Conservation (phyloP, 2,888 invertebrate genomes). For the Apamea crenata region DNA sequence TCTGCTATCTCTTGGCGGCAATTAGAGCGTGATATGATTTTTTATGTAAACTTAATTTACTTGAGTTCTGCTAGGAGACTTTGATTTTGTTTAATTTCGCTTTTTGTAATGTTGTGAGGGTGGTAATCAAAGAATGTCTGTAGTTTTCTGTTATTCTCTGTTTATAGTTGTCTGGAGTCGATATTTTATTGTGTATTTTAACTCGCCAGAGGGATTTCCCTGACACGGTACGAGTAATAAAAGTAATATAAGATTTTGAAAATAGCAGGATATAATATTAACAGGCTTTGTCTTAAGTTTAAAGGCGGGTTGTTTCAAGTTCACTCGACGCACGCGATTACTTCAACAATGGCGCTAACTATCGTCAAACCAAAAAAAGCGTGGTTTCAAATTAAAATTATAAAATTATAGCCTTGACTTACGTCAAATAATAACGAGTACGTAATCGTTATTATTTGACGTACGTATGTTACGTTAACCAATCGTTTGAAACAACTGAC, state of each 20-base stretch:
- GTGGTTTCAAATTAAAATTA: too few relatives aligned
- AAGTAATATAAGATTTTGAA: not conserved
- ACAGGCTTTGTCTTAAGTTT: not conserved
- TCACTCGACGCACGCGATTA: too few relatives aligned
- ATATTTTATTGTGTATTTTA: not conserved
- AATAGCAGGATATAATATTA: not conserved
- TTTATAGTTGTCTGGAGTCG: not conserved
- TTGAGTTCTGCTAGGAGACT: conserved; percentile 66
- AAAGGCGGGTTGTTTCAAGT: too few relatives aligned
- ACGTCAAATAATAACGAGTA: too few relatives aligned
- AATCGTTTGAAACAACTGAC: too few relatives aligned
- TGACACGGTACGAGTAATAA: not conserved
- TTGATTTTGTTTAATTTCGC: conserved; percentile 52
- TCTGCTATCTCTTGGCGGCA: conserved; percentile 82
- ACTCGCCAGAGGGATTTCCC: not conserved
- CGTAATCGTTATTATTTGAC: too few relatives aligned
- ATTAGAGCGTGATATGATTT: conserved; percentile 89
- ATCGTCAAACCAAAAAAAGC: too few relatives aligned
- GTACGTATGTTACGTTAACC: too few relatives aligned
- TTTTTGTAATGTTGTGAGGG: not conserved
- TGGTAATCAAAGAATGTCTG: conserved; percentile 3
- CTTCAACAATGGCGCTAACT: too few relatives aligned
- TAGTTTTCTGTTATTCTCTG: not conserved
- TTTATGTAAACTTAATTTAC: conserved; percentile 88
- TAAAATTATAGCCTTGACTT: too few relatives aligned